These are phyloP conservation scores for Orchesella cincta DNA, from an alignment of 1,140 invertebrate species.

Conservation along the genomic window DNA sequence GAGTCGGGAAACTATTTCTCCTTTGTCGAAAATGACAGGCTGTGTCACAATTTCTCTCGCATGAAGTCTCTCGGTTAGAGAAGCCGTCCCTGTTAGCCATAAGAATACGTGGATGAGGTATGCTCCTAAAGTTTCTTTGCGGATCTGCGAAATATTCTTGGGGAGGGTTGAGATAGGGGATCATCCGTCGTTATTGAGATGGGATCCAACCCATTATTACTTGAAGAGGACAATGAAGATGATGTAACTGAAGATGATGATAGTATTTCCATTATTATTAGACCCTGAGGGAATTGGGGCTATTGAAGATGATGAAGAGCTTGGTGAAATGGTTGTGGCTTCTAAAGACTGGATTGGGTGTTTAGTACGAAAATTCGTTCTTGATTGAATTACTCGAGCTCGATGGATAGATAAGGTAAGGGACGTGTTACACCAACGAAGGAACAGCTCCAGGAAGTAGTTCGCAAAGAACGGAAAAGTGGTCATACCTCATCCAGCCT, in stretches of 20 bases:
- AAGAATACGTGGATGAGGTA: conserved; percentile 44
- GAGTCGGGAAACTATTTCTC: conserved; percentile 36
- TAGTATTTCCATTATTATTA: too few species aligned
- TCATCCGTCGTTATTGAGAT: not conserved
- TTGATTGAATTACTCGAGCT: conserved; percentile 22
- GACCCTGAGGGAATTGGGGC: too few species aligned
- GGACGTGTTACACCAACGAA: conserved; percentile 60
- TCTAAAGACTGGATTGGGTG: not conserved
- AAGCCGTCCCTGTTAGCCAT: conserved; percentile 34
- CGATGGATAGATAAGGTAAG: conserved; percentile 36
- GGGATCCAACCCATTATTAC: not conserved
- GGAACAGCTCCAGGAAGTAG: conserved; percentile 82
- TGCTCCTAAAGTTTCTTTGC: conserved; percentile 20
- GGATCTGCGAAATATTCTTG: not conserved
- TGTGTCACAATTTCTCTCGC: conserved; percentile 11
- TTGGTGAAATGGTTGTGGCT: not conserved
- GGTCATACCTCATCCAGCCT: conserved; percentile 71
- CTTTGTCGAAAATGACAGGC: conserved; percentile 20
- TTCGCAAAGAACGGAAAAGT: conserved; percentile 90
- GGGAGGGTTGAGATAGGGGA: not conserved
- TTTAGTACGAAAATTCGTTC: conserved; percentile 45
- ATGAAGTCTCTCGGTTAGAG: not conserved
- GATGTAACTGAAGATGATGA: too few species aligned
- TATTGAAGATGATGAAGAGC: not conserved
- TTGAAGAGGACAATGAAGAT: not conserved